A percentile compares a stretch with the other conserved stretches of the same genome.
Conservation (phyloP, 2,113 vertebrate species). For the Limnothrissa miodon region DNA sequence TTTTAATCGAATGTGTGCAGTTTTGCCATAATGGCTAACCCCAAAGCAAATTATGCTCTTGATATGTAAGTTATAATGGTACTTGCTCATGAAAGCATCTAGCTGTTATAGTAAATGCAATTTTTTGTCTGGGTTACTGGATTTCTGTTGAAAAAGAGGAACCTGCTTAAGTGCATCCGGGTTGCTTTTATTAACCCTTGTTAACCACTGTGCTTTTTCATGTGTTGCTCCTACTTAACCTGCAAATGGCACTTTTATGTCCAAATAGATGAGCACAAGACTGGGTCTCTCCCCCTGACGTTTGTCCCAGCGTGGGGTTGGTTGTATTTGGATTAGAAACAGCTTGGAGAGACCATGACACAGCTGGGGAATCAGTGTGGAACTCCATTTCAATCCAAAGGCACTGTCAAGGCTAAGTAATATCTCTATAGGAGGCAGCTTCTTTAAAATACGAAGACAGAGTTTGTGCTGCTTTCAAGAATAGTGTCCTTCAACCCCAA, state of each 20-base stretch:
- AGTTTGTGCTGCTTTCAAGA: not conserved
- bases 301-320: not conserved
- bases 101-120: not conserved
- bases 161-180: not conserved
- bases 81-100: not conserved
- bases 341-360: not conserved
- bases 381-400: constrained; percentile 24
- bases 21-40: constrained; percentile 5
- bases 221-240: not conserved
- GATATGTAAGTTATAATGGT: not conserved
- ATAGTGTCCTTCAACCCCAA: no score
- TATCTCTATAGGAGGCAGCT: constrained; percentile 15
- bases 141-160: not conserved
- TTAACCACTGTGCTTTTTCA: not conserved
- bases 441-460: not conserved
- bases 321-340: not conserved
- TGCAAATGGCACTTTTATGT: not conserved
- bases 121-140: not conserved
- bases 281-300: not conserved
- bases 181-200: constrained; percentile 9
- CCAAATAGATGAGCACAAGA: not conserved
- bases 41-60: constrained; percentile 5
- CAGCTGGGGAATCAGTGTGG: constrained; percentile 25
- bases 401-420: constrained; percentile 13
- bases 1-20: not conserved